These are phyloP conservation scores for Ficedula albicollis DNA, from an alignment of 2,797 vertebrate genomes.

Conservation along the genomic window DNA sequence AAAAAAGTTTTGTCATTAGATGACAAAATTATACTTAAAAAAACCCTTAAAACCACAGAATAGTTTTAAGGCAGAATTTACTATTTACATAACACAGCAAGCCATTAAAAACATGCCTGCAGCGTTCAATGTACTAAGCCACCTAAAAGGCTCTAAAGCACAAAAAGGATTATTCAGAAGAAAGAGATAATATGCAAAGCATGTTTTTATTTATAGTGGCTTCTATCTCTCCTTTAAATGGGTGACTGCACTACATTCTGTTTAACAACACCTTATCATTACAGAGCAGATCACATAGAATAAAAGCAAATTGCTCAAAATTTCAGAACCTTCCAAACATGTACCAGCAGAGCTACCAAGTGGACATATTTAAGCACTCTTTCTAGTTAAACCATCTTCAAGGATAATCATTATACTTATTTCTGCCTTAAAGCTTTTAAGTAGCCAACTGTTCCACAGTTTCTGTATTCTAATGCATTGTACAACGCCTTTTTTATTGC, in stretches of 20 bases:
- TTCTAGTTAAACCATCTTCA: not conserved
- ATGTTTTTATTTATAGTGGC: slow-evolving; percentile 34
- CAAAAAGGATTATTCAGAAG: not conserved
- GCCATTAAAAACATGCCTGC: not conserved
- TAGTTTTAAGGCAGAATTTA: slow-evolving; percentile 27
- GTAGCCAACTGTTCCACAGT: not conserved
- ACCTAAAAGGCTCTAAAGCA: not conserved
- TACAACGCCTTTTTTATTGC: not conserved
- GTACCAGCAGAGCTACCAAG: not conserved
- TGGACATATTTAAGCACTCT: not conserved
- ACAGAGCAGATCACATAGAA: slow-evolving; percentile 32
- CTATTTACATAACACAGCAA: not conserved
- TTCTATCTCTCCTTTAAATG: slow-evolving; percentile 38
- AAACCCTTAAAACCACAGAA: not conserved
- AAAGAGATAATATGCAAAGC: not conserved
- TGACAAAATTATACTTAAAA: not conserved
- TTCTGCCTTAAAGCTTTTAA: not conserved
- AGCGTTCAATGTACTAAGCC: not conserved
- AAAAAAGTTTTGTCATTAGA: not conserved
- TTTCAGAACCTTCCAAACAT: not conserved
- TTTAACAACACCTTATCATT: slow-evolving; percentile 23
- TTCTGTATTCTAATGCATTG: not conserved
- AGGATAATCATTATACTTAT: not conserved
- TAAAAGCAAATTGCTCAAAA: slow-evolving; percentile 19
- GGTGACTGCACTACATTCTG: slow-evolving; percentile 1